Base-by-base conservation (phyloP, 2,888 invertebrate species). In the Phoronis australis region DNA sequence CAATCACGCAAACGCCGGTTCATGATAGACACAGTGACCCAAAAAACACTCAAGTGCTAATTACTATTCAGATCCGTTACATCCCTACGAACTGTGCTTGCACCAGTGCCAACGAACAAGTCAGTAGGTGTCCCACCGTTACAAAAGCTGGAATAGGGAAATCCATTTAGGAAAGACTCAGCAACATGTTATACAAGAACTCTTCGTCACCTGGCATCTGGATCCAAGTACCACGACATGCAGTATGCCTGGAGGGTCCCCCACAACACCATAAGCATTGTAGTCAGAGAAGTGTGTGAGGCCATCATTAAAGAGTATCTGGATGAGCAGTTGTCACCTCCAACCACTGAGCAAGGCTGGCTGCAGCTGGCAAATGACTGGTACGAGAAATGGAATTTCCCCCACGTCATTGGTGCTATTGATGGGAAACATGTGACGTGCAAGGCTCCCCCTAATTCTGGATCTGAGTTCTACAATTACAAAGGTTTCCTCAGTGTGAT, bases 281-380 rank as follows among this genome's bases (percentile, higher is more conserved):
- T 53, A 4, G 50, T 62, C 12, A 27, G 47, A 39, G 59, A 58
- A 45, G 59, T 55, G 21, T 60, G 58, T 42, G 39, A 50, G 20
- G 54, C 54, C 39, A 55, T 55, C 22, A 35, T 54, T 21, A 45
- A 50, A n/a, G 56, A 55, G 43, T 56, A 54, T 48, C n/a, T n/a
- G n/a, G n/a, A 15, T 42, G 43, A 26, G 35, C 27, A n/a, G 22
- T 5, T 42, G 21, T 42, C 42, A 9, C 42, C 42, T 9, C 42
- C 42, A 18, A 22, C 20, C 42, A 42, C 42, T 42, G 22, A 42
- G 18, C 23, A 12, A 9, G 21, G 23, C 12, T 42, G 42, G 42
- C 42, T 5, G 5, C 42, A 42, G 18, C 42, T 42, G 23, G 18
- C n/a, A n/a, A n/a, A n/a, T n/a, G n/a, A n/a, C 50, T 5, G 56